Evolutionary conservation across 2,888 invertebrate genomes (phyloP).

Genomic region (Nasonia oneida): DNA sequence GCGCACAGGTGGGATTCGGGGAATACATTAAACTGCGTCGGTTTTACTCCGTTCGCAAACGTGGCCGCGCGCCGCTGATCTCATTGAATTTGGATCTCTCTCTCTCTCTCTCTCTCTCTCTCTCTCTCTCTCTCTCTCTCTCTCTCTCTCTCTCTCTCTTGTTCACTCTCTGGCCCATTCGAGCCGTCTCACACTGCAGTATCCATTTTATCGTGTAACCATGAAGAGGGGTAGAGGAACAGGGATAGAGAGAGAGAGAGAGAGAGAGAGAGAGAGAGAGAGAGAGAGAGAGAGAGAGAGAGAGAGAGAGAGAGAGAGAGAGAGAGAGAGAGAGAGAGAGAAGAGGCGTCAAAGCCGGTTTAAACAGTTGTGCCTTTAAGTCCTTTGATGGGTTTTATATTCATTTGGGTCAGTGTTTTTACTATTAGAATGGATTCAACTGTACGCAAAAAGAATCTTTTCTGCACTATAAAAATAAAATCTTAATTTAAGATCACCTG

Average conservation of each 20-base stretch:
- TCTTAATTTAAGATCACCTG: too few species aligned
- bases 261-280: background rate
- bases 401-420: background rate
- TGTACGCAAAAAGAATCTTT: too few species aligned
- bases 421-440: too few species aligned
- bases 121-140: background rate
- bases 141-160: background rate
- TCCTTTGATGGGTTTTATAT: background rate
- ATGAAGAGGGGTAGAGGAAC: background rate
- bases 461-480: too few species aligned
- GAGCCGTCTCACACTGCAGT: background rate
- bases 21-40: slow-evolving; percentile 50
- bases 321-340: background rate
- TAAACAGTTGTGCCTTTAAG: background rate
- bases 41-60: slow-evolving; percentile 13
- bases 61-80: slow-evolving; percentile 27
- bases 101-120: background rate
- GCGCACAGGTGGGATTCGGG: slow-evolving; percentile 41
- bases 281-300: too few species aligned
- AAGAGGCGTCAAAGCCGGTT: background rate
- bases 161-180: background rate
- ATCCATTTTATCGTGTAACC: background rate
- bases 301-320: too few species aligned
- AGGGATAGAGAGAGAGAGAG: too few species aligned
- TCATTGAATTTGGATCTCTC: slow-evolving; percentile 39